Percentiles rank a stretch among this genome's conserved stretches.
Conservation (phyloP, 2,888 invertebrate species). For the Synergus laeviventris region DNA sequence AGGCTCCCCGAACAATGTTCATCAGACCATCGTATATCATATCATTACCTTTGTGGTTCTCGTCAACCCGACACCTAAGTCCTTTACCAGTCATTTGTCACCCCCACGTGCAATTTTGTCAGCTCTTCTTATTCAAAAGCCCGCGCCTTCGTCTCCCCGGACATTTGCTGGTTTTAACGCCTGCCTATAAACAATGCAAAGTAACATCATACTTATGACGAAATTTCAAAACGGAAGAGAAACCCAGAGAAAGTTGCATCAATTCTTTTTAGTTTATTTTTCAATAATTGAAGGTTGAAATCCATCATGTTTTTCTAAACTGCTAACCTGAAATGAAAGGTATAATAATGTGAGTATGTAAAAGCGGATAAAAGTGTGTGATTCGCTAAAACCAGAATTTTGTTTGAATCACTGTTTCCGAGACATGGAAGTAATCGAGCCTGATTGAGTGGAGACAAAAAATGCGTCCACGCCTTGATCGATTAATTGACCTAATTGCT, state of each 20-base stretch:
- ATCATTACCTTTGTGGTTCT: slow-evolving; percentile 74
- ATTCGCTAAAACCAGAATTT: neutral
- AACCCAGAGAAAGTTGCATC: neutral
- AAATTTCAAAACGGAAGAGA: slow-evolving; percentile 7
- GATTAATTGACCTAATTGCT: slow-evolving; percentile 9
- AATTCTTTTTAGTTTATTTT: neutral
- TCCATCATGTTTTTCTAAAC: too few species aligned
- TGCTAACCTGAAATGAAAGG: too few species aligned
- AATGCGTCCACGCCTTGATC: slow-evolving; percentile 2
- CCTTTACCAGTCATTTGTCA: slow-evolving; percentile 73
- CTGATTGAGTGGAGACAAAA: neutral
- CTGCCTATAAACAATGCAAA: slow-evolving; percentile 29
- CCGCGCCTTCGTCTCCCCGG: slow-evolving; percentile 36
- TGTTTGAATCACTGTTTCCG: neutral
- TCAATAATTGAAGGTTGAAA: too few species aligned
- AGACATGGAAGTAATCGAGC: neutral
- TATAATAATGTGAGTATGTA: neutral
- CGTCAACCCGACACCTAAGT: slow-evolving; percentile 71
- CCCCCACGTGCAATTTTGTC: slow-evolving; percentile 56
- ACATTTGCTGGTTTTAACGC: slow-evolving; percentile 37
- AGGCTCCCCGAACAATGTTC: slow-evolving; percentile 71
- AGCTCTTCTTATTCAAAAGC: slow-evolving; percentile 41
- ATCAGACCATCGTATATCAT: slow-evolving; percentile 71
- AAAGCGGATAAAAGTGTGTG: neutral
- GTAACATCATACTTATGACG: slow-evolving; percentile 31